Base-by-base conservation (phyloP, 2,797 vertebrate species). In the Syncerus caffer region DNA sequence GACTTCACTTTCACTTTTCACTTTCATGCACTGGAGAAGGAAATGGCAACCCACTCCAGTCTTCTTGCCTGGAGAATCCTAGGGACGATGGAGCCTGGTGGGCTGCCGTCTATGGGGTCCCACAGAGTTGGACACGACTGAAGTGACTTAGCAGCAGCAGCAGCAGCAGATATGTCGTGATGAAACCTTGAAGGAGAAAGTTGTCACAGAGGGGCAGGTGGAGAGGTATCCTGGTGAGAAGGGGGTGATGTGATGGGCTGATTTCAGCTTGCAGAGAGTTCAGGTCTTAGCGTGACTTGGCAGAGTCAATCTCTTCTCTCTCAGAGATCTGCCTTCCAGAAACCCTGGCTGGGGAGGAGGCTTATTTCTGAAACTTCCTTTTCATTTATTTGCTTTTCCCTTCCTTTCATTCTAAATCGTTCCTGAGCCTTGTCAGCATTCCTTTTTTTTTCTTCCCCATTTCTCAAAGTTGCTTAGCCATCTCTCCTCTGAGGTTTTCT, bases 11-110 rank as follows among this genome's bases (percentile, higher is more conserved):
- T 31, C 7, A 7, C 60, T 31, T 67, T 67, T 67, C n/a, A 67
- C 64, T 19, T 10, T 67, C 64, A 34, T 21, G n/a, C 9, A 21
- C 5, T 34, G 64, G n/a, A 67, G 64, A 67, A 67, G n/a, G 17
- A 67, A 67, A 34, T 0, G 4, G n/a, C 64, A 34, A 3, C n/a
- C 64, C 64, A 67, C 17, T 34, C n/a, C 64, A 67, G 17, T 67
- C n/a, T 34, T 67, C n/a, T 67, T 67, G 64, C 64, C 64, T 67
- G n/a, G 16, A 67, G 64, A 34, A 19, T 67, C 64, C 64, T 0
- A 67, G 64, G n/a, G 64, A 67, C 0, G 0, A 17, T 0, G 1
- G 64, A 34, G 64, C 64, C 64, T 67, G n/a, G 17, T 21, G 64
- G 64, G n/a, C 64, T 67, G 64, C 64, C 9, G 1, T 6, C n/a